Evolutionary conservation across 2,113 vertebrate species (phyloP).

Genomic region (Aegithalos caudatus): DNA sequence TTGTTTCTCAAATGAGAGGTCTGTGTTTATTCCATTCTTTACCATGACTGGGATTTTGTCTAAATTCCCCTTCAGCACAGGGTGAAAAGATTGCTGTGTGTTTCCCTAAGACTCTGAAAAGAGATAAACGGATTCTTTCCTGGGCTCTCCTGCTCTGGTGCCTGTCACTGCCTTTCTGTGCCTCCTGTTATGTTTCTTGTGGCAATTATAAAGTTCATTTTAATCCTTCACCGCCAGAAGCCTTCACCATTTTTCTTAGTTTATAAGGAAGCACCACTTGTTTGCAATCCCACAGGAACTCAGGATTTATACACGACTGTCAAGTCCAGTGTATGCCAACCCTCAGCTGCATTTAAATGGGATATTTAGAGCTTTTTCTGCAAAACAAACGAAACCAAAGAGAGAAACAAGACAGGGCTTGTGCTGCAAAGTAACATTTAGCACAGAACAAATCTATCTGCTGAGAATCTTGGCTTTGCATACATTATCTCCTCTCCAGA

Average conservation of each 20-base stretch:
- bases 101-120: neutral
- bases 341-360: conserved; percentile 19
- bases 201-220: conserved; percentile 17
- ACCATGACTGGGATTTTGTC: neutral
- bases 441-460: neutral
- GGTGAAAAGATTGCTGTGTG: neutral
- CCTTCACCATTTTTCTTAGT: neutral
- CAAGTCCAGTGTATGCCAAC: neutral
- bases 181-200: neutral
- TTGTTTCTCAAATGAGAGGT: neutral
- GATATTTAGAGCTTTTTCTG: neutral
- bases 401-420: neutral
- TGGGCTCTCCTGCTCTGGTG: neutral
- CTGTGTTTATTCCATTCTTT: neutral
- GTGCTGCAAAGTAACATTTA: neutral
- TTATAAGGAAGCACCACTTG: neutral
- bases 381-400: neutral
- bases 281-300: neutral
- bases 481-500: neutral
- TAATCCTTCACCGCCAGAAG: neutral
- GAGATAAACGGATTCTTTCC: neutral
- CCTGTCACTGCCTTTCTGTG: neutral
- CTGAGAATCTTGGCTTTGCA: conserved; percentile 15
- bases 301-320: neutral
- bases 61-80: neutral